phyloP scores from a whole-genome alignment of 30 jellyfish, hydroid and myxozoan genomes.

The Turritopsis dohrnii region DNA sequence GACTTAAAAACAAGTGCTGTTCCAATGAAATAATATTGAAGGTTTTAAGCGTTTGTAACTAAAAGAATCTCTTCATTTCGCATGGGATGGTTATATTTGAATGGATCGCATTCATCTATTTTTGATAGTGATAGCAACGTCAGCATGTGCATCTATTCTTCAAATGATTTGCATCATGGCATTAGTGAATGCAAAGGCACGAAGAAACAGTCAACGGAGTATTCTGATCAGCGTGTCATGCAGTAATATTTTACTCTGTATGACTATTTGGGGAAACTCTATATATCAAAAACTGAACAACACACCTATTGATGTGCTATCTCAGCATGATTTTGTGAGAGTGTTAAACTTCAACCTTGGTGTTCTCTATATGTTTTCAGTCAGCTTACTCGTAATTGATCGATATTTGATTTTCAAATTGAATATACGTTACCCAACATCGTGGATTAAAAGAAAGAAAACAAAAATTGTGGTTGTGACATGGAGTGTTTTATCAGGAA shows the following conservation, averaged over 20 bases:
- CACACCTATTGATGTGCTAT: background rate
- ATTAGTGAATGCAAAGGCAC: background rate
- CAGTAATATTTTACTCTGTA: background rate
- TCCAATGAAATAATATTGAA: too few relatives aligned
- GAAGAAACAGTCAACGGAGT: background rate
- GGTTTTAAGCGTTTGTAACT: too few relatives aligned
- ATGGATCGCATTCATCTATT: background rate
- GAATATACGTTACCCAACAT: background rate
- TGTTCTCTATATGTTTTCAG: background rate
- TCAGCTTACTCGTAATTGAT: background rate
- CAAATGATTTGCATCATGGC: background rate
- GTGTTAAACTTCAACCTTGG: background rate
- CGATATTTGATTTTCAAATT: background rate
- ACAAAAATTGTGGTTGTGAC: background rate
- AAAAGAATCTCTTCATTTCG: too few relatives aligned
- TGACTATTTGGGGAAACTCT: background rate
- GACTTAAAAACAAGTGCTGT: too few relatives aligned
- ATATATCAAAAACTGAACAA: background rate
- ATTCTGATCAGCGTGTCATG: background rate
- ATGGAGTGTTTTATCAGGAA: background rate
- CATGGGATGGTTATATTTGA: too few relatives aligned
- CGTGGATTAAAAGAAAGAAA: background rate
- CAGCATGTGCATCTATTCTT: background rate
- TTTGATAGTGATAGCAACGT: background rate
- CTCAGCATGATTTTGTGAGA: background rate